A percentile compares a stretch with the other conserved stretches of the same genome.
Evolutionary conservation across 2,888 invertebrate species (phyloP).

Genomic region (Micoletzkya japonica): DNA sequence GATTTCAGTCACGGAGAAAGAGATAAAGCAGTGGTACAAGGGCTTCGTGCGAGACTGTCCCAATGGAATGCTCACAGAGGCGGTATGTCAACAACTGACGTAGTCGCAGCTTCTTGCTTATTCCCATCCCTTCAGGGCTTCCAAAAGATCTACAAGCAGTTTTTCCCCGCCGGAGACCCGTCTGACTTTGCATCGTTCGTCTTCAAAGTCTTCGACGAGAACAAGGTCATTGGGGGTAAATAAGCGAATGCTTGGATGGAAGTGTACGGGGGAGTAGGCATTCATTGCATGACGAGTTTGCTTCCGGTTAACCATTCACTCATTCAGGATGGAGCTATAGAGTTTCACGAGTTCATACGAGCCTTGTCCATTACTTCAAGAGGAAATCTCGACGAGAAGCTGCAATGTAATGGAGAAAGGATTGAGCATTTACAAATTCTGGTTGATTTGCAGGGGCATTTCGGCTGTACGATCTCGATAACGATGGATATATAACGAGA

Average conservation of each 20-base stretch:
- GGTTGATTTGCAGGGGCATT: slow-evolving; percentile 80
- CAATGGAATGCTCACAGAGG: slow-evolving; percentile 89
- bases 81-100: slow-evolving; percentile 72
- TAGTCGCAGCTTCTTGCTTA: neutral
- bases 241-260: neutral
- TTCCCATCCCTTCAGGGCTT: slow-evolving; percentile 79
- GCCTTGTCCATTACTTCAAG: slow-evolving; percentile 97
- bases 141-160: slow-evolving; percentile 98
- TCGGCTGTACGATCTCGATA: slow-evolving; percentile 90
- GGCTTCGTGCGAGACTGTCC: slow-evolving; percentile 95
- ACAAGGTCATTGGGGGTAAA: no score
- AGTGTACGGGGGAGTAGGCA: neutral
- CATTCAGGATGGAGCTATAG: slow-evolving; percentile 92
- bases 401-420: slow-evolving; percentile 77
- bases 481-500: slow-evolving; percentile 90
- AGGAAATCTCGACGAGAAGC: slow-evolving; percentile 95
- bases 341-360: slow-evolving; percentile 97
- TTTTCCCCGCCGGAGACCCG: slow-evolving; percentile 98
- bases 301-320: no score
- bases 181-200: slow-evolving; percentile 96
- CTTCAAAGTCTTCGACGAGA: slow-evolving; percentile 97
- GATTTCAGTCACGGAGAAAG: slow-evolving; percentile 67
- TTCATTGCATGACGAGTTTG: no score
- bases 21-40: slow-evolving; percentile 71
- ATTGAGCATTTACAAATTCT: neutral